Base-by-base conservation (phyloP, 2,888 invertebrate species). In the Norana najaformis region DNA sequence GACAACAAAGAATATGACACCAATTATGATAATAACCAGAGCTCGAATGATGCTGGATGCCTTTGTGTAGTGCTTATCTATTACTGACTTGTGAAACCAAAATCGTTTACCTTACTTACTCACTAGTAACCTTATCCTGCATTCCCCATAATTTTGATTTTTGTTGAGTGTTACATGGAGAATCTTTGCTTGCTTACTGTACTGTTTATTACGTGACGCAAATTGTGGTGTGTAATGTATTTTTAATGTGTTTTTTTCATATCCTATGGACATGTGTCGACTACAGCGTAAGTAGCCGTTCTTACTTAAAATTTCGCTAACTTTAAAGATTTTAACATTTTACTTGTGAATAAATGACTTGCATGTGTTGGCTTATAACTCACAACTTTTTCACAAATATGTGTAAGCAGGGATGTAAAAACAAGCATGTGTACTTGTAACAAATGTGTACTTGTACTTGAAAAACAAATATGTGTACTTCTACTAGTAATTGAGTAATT, bases 241-340 rank as follows among this genome's bases (percentile, higher is more conserved):
- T 69, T 69, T 8, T 69, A n/a, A 8, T 69, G 69, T 69, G 14
- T 69, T 69, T 69, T n/a, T 69, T 69, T 69, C 69, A 69, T 69
- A 69, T 69, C 69, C 69, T 69, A 30, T 69, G 69, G 69, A 69
- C 69, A 11, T 16, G n/a, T 69, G 69, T 30, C n/a, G n/a, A n/a
- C n/a, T 69, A 69, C 69, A 69, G 69, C 69, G 69, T 69, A n/a
- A 69, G 69, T 69, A 69, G 30, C 69, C 69, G n/a, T 69, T 69
- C n/a, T 69, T 69, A 69, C n/a, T 69, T 69, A 69, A n/a, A 69
- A 69, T 69, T n/a, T n/a, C 69, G 11, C 69, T 69, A 1, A 69
- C 30, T n/a, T n/a, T 69, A 8, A 30, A 3, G 5, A 30, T 13
- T 53, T 23, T 30, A 23, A 53, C 53, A 30, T 53, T 23, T 30